Evolutionary conservation across 2,888 invertebrate genomes (phyloP).

Genomic region (Ganaspis brasiliensis): DNA sequence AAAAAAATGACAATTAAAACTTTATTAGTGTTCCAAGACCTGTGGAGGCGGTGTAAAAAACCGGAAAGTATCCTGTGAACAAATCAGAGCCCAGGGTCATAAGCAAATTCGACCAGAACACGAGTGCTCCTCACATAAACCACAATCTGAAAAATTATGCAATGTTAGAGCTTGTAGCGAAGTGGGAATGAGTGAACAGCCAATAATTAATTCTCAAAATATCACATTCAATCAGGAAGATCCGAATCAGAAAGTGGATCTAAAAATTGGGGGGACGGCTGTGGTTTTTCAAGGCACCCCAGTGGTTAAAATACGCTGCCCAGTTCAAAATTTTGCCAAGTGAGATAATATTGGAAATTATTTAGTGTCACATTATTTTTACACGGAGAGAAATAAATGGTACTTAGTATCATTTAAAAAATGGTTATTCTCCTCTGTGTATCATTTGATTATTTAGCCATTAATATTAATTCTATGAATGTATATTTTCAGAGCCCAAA

Average conservation of each 20-base stretch:
- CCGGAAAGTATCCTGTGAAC: constrained; percentile 91
- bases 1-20: not conserved
- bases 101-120: constrained; percentile 89
- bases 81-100: constrained; percentile 96
- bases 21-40: constrained; percentile 90
- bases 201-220: constrained; percentile 90
- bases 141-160: constrained; percentile 91
- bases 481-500: constrained; percentile 84
- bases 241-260: constrained; percentile 88
- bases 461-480: not conserved
- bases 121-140: constrained; percentile 89
- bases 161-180: constrained; percentile 88
- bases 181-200: constrained; percentile 86
- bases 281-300: constrained; percentile 93
- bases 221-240: constrained; percentile 91
- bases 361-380: no score
- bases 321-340: constrained; percentile 88
- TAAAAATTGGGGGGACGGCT: constrained; percentile 95
- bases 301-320: constrained; percentile 96
- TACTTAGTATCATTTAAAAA: no score
- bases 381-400: no score
- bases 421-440: no score
- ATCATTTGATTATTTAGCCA: no score
- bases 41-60: constrained; percentile 96
- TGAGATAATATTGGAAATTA: constrained; percentile 67